These are phyloP conservation scores for Emydura subglobosa DNA, from an alignment of 2,113 vertebrate species.

Conservation along the genomic window DNA sequence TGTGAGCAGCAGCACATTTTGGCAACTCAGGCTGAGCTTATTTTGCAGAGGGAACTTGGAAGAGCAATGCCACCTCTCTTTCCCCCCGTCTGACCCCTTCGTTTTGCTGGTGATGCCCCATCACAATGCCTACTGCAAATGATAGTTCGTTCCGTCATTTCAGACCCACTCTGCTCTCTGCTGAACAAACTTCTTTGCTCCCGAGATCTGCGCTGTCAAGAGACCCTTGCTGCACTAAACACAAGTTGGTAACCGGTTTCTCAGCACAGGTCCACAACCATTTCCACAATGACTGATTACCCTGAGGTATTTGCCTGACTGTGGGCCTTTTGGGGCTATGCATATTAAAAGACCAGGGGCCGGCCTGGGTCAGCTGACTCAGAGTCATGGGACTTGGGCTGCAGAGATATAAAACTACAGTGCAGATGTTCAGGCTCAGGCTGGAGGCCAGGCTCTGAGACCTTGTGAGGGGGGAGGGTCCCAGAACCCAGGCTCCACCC, in stretches of 20 bases:
- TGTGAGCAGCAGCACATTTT: not conserved
- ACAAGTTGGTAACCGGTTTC: not conserved
- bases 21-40: not conserved
- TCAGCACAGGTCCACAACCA: not conserved
- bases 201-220: slow-evolving; percentile 35
- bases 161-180: slow-evolving; percentile 40
- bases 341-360: not conserved
- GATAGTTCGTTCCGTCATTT: not conserved
- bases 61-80: not conserved
- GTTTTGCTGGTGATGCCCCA: not conserved
- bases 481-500: not conserved
- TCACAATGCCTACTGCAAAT: slow-evolving; percentile 6
- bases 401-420: not conserved
- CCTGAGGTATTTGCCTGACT: slow-evolving; percentile 5
- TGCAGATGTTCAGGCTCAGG: no score
- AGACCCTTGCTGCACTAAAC: slow-evolving; percentile 18
- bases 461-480: not conserved
- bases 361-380: not conserved
- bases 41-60: not conserved
- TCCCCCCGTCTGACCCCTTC: not conserved
- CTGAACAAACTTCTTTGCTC: slow-evolving; percentile 14
- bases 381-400: not conserved
- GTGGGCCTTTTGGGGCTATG: not conserved
- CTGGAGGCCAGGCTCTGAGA: not conserved
- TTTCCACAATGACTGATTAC: not conserved